These are phyloP conservation scores for Trimorus sp. DNA, from an alignment of 2,888 invertebrate species.

Conservation along the genomic window DNA sequence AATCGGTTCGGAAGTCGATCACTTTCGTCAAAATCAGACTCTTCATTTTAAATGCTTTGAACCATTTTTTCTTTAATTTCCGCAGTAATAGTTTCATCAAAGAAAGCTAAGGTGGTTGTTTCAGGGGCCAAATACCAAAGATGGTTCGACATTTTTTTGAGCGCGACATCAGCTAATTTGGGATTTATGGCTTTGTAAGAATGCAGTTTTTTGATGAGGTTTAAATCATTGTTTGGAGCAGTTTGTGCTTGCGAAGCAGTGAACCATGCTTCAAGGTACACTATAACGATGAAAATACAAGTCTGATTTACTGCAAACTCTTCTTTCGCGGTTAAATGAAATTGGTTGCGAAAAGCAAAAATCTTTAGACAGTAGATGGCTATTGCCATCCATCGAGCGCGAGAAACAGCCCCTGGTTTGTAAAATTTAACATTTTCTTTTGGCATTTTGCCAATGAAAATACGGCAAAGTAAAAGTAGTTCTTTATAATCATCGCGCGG, in stretches of 20 bases:
- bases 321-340: constrained; percentile 14
- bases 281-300: constrained; percentile 33
- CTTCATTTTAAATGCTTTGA: constrained; percentile 15
- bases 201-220: constrained; percentile 57
- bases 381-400: constrained; percentile 33
- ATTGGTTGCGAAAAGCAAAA: constrained; percentile 23
- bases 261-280: constrained; percentile 42
- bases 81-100: constrained; percentile 35
- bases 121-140: constrained; percentile 25
- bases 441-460: constrained; percentile 30
- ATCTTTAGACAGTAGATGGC: constrained; percentile 36
- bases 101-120: constrained; percentile 32
- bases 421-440: constrained; percentile 30
- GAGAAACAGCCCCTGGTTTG: constrained; percentile 31
- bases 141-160: constrained; percentile 51
- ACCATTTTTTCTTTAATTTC: constrained; percentile 43
- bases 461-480: constrained; percentile 14
- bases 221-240: constrained; percentile 45
- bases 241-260: constrained; percentile 11
- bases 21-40: constrained; percentile 19
- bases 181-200: constrained; percentile 21
- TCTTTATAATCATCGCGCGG: constrained; percentile 35
- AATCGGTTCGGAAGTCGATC: constrained; percentile 32
- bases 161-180: constrained; percentile 25
- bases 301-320: constrained; percentile 10